These are phyloP conservation scores for Stenolophus ochropezus DNA, from an alignment of 2,888 invertebrate species.

Conservation along the genomic window DNA sequence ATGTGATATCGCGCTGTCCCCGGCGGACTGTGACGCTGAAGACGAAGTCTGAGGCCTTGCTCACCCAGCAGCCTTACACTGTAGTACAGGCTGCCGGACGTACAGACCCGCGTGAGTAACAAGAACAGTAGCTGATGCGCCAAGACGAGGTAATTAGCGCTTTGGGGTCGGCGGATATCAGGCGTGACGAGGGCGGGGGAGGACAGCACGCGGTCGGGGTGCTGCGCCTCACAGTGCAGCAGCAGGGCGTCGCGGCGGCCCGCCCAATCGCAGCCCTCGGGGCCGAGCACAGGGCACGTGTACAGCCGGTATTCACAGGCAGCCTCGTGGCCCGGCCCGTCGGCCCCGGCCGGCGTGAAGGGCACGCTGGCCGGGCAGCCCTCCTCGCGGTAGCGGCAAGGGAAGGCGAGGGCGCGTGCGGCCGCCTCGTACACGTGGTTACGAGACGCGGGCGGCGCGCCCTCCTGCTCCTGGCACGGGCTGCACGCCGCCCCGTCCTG, in stretches of 20 bases:
- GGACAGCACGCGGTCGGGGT: neutral
- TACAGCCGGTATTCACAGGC: neutral
- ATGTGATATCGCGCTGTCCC: too few species aligned
- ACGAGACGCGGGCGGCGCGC: neutral
- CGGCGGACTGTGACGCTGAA: too few species aligned
- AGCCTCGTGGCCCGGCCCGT: neutral
- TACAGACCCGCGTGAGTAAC: neutral
- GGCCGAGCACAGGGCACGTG: neutral
- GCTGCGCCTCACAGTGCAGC: neutral
- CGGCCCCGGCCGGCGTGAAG: neutral
- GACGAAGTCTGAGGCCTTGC: too few species aligned
- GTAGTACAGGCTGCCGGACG: too few species aligned
- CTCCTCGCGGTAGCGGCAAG: neutral
- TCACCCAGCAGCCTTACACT: too few species aligned
- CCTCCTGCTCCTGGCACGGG: neutral
- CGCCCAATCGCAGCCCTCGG: neutral
- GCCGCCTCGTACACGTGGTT: neutral
- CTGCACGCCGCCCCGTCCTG: neutral
- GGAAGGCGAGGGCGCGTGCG: neutral
- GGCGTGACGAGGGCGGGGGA: neutral
- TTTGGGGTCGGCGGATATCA: neutral
- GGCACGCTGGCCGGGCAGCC: neutral
- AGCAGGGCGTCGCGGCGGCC: neutral
- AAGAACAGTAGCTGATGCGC: neutral
- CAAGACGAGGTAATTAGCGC: neutral